Evolutionary conservation across 92 coral and sea anemone species (phyloP).

Genomic region (Metridium senile): DNA sequence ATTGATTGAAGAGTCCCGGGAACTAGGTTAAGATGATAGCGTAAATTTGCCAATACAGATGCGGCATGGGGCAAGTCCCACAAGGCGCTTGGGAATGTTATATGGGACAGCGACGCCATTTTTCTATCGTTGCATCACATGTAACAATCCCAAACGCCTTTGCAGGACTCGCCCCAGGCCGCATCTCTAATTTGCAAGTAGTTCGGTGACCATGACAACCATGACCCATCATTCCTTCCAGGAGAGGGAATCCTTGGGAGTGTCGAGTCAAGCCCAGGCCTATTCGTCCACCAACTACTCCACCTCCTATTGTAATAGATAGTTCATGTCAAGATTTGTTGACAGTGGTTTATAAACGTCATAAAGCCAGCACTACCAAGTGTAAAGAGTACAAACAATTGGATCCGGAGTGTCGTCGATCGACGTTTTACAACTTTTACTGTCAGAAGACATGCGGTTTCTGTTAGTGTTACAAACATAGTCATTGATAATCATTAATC

Average conservation of each 20-base stretch:
- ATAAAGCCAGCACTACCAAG: not conserved
- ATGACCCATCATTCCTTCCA: slow-evolving; percentile 7
- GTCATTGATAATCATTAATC: not conserved
- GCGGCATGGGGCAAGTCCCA: no score
- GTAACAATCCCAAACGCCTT: no score
- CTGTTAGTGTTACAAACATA: not conserved
- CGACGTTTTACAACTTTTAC: slow-evolving; percentile 13
- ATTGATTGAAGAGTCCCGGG: no score
- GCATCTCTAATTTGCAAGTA: no score
- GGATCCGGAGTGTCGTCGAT: not conserved
- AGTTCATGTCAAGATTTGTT: not conserved
- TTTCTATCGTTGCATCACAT: no score
- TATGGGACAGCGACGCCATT: no score
- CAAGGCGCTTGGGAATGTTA: no score
- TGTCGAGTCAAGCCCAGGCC: slow-evolving; percentile 19
- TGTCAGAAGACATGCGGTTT: slow-evolving; percentile 20
- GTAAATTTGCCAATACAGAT: no score
- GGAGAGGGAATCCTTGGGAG: slow-evolving; percentile 46
- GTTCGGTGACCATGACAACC: not conserved
- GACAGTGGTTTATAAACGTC: slow-evolving; percentile 2
- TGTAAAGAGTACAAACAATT: slow-evolving; percentile 21
- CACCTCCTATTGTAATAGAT: not conserved
- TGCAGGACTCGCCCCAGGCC: no score
- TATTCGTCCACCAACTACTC: not conserved
- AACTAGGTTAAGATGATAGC: no score